These are phyloP conservation scores for Meliscaeva auricollis DNA, from an alignment of 2,888 invertebrate species.

Conservation along the genomic window DNA sequence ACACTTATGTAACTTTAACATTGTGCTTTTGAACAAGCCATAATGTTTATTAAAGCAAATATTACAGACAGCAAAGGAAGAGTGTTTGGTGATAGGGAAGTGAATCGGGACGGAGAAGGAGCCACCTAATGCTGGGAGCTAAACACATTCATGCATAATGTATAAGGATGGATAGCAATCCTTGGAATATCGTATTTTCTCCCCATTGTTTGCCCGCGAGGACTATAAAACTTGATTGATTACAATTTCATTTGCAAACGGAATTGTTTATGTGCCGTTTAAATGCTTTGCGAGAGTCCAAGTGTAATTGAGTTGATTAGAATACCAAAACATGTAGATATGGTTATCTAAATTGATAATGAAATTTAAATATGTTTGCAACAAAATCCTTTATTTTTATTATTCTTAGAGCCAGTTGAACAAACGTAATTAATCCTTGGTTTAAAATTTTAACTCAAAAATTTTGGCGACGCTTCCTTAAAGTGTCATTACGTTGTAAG, in stretches of 20 bases:
- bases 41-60: slow-evolving; percentile 24
- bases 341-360: slow-evolving; percentile 10
- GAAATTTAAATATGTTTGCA: background rate
- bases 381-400: background rate
- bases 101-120: background rate
- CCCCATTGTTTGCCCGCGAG: slow-evolving; percentile 57
- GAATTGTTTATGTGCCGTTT: slow-evolving; percentile 72
- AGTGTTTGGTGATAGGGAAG: background rate
- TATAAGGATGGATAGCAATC: slow-evolving; percentile 61
- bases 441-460: too few relatives aligned
- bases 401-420: too few relatives aligned
- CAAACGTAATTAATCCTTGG: too few relatives aligned
- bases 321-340: slow-evolving; percentile 19
- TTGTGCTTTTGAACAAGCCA: slow-evolving; percentile 30
- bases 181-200: slow-evolving; percentile 58
- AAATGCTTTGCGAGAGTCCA: slow-evolving; percentile 54
- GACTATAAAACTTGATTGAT: slow-evolving; percentile 71
- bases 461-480: too few relatives aligned
- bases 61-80: background rate
- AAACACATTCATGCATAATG: slow-evolving; percentile 71
- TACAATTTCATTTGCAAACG: slow-evolving; percentile 64
- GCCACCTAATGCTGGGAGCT: slow-evolving; percentile 43
- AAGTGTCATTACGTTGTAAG: too few relatives aligned
- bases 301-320: slow-evolving; percentile 71
- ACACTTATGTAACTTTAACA: slow-evolving; percentile 34